Conservation (phyloP, 2,113 vertebrate species). For the Romanogobio albipinnatus region DNA sequence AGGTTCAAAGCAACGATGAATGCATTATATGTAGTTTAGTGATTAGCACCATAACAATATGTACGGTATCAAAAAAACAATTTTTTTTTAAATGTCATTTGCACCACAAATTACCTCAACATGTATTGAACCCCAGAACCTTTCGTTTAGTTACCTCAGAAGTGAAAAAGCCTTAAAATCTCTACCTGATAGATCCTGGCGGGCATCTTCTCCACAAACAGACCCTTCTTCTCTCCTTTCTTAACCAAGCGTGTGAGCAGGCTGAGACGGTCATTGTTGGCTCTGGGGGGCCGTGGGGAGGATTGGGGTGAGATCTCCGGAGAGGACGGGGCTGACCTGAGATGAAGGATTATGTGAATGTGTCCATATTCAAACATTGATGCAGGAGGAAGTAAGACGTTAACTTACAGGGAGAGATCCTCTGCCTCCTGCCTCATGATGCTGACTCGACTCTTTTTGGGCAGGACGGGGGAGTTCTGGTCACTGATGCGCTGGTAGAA, state of each 20-base stretch:
- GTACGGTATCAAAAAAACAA: no score
- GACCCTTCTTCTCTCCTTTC: slow-evolving; percentile 96
- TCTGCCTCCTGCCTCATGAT: slow-evolving; percentile 96
- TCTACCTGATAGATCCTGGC: slow-evolving; percentile 94
- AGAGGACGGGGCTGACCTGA: slow-evolving; percentile 95
- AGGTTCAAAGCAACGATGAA: no score
- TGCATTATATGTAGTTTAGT: no score
- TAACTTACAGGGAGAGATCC: slow-evolving; percentile 91
- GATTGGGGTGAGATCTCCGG: slow-evolving; percentile 97
- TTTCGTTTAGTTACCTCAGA: background rate
- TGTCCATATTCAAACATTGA: background rate
- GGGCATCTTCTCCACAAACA: slow-evolving; percentile 99
- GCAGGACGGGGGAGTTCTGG: slow-evolving; percentile 93
- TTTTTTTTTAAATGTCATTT: no score
- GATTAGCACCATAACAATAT: no score
- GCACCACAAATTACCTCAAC: no score
- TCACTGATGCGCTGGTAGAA: slow-evolving; percentile 98
- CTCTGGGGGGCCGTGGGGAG: slow-evolving; percentile 92
- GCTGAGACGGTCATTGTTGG: slow-evolving; percentile 95
- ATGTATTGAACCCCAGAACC: background rate
- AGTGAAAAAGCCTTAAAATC: background rate
- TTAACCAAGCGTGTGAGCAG: slow-evolving; percentile 95
- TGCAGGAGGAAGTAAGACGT: background rate
- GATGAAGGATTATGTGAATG: background rate
- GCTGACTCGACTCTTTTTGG: slow-evolving; percentile 97